phyloP scores from a whole-genome alignment of 2,113 vertebrate genomes.

The Channa maculata region DNA sequence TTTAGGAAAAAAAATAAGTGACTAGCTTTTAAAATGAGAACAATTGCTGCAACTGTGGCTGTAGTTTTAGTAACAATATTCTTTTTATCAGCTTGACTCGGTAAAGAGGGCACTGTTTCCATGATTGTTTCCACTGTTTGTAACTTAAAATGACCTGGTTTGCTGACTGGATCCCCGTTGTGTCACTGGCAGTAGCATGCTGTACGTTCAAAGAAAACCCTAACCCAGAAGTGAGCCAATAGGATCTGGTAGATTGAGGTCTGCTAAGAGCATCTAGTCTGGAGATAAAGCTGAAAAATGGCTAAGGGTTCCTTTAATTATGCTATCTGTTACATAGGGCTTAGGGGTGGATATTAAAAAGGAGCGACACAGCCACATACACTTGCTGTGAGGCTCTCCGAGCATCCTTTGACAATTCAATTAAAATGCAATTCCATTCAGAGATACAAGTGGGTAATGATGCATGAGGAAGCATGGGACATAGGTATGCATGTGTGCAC shows the following conservation, averaged over 20 bases:
- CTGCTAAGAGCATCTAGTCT: slow-evolving; percentile 61
- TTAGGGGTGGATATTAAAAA: slow-evolving; percentile 50
- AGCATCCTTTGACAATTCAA: slow-evolving; percentile 25
- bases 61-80: no score
- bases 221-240: slow-evolving; percentile 28
- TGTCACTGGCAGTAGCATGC: slow-evolving; percentile 16
- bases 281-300: slow-evolving; percentile 73
- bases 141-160: slow-evolving; percentile 13
- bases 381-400: slow-evolving; percentile 6
- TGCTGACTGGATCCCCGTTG: slow-evolving; percentile 3
- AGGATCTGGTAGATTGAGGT: slow-evolving; percentile 38
- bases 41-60: background rate
- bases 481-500: slow-evolving; percentile 55
- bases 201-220: slow-evolving; percentile 37
- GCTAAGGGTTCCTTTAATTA: slow-evolving; percentile 65
- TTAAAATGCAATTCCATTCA: slow-evolving; percentile 43
- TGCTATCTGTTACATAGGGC: slow-evolving; percentile 69
- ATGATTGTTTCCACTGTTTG: no score
- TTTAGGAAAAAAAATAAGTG: background rate
- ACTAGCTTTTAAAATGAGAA: background rate
- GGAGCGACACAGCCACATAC: slow-evolving; percentile 31
- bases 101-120: no score
- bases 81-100: no score
- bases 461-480: slow-evolving; percentile 61
- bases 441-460: slow-evolving; percentile 49